Base-by-base conservation (phyloP, 2,113 vertebrate species). In the Pedetes capensis region DNA sequence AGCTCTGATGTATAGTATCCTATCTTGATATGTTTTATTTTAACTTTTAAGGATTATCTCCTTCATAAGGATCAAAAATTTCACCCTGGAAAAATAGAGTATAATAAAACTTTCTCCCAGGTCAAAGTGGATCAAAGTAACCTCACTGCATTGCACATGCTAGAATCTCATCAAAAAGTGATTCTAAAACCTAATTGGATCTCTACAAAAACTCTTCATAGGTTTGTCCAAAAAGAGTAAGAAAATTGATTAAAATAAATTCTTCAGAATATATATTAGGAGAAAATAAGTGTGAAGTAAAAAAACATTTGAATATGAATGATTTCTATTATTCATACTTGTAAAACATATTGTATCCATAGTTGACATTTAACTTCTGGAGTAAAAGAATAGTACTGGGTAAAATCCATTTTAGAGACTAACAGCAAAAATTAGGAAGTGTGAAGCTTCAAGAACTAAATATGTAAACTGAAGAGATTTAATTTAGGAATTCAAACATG, bases 181-280 rank as follows among this genome's bases (percentile, higher is more conserved):
- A 20, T 32, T 93, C 34, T 68, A 63, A 22, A 51, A 72, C 96
- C 61, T 9, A 92, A 8, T 29, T 80, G 7, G 10, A 88, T 55
- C 12, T 87, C 20, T 93, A 64, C 34, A 89, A 53, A 4, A 1
- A 53, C 89, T 55, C n/a, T 90, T 92, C 44, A 82, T 25, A 71
- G 63, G 85, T n/a, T 86, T 93, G 64, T 78, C 55, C 59, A 95
- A 93, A 1, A 2, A 93, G 39, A 74, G 89, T 39, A 78, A 97
- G 68, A 74, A 97, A 96, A 92, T 9, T 39, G 47, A 89, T 95
- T 93, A 88, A 51, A 89, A 95, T 74, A 66, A 93, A 76, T 34
- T 84, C 81, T 57, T 66, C n/a, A 88, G 22, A 64, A 95, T 93
- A 89, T 3, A 0, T 74, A 63, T 47, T 53, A 20, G 0, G 0